Evolutionary conservation across 2,113 vertebrate genomes (phyloP), one percentile per base, ranked within the genome.

Genomic region (Mesembrinibis cayennensis): DNA sequence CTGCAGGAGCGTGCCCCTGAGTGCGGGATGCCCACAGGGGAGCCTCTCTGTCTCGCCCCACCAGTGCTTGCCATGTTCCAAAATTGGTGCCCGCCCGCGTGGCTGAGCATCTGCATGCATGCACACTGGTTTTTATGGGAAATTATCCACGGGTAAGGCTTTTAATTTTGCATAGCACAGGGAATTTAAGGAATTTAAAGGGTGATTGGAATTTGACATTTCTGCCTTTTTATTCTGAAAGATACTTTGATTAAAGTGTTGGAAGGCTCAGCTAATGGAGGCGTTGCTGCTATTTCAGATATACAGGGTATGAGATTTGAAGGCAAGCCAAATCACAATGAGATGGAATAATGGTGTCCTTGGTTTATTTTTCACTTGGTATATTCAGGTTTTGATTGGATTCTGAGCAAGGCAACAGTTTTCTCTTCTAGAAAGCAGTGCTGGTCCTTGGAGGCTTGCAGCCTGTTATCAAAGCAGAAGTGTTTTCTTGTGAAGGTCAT

Each of bases 281-380:
- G 95, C 63, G 27, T 94, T 95, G 47, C 85, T 97, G 81, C 94
- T 97, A 90, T 98, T 99, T 98, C 94, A 97, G 92, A 96, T 96
- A 96, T 69, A 97, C 72, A 44, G 89, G 14, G 73, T 96, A 98
- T 97, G 93, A 93, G 91, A 96, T 90, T 97, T 97, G 97, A 98
- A 97, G 93, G 70, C 67, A 92, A 98, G 97, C 93, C 94, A 98
- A 97, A 96, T 97, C 93, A 97, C 94, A 98, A 80, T 95, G 95
- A 98, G 92, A 96, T 13, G n/a, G 89, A 98, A 98, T 97, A 97
- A 97, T 95, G 71, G 97, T 97, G 97, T 96, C 97, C 96, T 98
- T 98, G 97, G 91, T 97, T 98, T 98, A 97, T 98, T 98, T 98
- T 97, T 98, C 96, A 92, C 83, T 97, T 76, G 93, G 82, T 94